Evolutionary conservation across 2,113 vertebrate genomes (phyloP).

Genomic region (Verasper variegatus): DNA sequence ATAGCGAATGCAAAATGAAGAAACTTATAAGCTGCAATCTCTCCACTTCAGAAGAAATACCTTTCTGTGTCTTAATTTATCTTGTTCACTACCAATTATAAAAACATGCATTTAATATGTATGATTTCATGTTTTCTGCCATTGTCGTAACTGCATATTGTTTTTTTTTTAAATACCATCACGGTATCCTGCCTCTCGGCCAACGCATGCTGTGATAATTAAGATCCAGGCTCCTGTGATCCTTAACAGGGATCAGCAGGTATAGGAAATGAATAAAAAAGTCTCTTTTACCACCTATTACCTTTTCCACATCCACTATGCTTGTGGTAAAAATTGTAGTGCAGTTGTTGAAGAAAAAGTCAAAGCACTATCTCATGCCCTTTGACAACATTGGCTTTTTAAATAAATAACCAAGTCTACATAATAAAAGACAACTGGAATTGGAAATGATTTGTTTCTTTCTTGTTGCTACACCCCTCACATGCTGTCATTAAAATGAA

Average conservation of each 20-base stretch:
- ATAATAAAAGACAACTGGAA: too few relatives aligned
- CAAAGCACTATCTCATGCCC: too few relatives aligned
- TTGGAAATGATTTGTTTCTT: background rate
- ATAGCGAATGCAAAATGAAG: background rate
- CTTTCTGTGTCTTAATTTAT: background rate
- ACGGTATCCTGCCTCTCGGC: background rate
- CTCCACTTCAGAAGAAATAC: background rate
- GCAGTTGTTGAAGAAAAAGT: too few relatives aligned
- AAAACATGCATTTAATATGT: background rate
- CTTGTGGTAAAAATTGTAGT: too few relatives aligned
- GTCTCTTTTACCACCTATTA: background rate
- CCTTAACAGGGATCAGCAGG: background rate
- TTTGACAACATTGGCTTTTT: too few relatives aligned
- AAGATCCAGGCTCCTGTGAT: background rate
- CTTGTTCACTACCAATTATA: background rate
- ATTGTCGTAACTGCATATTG: background rate
- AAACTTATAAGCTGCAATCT: background rate
- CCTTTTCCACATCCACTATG: too few relatives aligned
- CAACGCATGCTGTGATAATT: conserved; percentile 6
- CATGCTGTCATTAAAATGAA: background rate
- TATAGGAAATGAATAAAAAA: background rate
- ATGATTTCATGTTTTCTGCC: background rate
- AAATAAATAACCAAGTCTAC: too few relatives aligned
- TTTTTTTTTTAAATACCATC: background rate
- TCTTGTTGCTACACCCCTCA: background rate